Conservation (phyloP, 2,888 invertebrate species). For the Cristatella mucedo region DNA sequence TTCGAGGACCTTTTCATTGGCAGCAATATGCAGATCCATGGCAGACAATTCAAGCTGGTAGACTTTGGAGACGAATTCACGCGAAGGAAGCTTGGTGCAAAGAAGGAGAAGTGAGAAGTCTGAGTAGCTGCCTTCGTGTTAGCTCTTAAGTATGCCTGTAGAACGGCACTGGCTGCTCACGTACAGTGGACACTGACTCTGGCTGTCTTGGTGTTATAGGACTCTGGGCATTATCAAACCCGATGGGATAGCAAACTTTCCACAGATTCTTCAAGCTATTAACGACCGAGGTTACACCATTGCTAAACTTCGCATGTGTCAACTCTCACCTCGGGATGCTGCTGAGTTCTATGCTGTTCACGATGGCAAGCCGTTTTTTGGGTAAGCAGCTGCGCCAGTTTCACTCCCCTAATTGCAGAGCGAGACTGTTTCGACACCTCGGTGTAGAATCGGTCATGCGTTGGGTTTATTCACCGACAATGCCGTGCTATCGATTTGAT, state of each 20-base stretch:
- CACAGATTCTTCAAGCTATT: slow-evolving; percentile 56
- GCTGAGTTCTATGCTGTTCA: slow-evolving; percentile 43
- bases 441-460: too few species aligned
- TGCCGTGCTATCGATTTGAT: too few species aligned
- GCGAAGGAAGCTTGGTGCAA: slow-evolving; percentile 23
- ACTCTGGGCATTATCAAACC: slow-evolving; percentile 67
- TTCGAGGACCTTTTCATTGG: slow-evolving; percentile 38
- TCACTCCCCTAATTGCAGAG: too few species aligned
- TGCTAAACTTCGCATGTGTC: slow-evolving; percentile 56
- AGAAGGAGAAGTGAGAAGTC: slow-evolving; percentile 38
- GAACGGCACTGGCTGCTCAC: too few species aligned
- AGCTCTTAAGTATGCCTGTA: too few species aligned
- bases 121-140: too few species aligned
- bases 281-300: slow-evolving; percentile 45
- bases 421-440: too few species aligned
- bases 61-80: slow-evolving; percentile 41
- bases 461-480: too few species aligned
- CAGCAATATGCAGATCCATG: slow-evolving; percentile 37
- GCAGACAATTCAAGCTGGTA: slow-evolving; percentile 36
- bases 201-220: too few species aligned
- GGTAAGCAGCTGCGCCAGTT: too few species aligned
- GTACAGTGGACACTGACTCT: too few species aligned
- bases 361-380: slow-evolving; percentile 24
- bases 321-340: slow-evolving; percentile 50
- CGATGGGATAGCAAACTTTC: slow-evolving; percentile 50